Evolutionary conservation across 2,888 invertebrate species (phyloP).

Genomic region (Laspeyria flexula): DNA sequence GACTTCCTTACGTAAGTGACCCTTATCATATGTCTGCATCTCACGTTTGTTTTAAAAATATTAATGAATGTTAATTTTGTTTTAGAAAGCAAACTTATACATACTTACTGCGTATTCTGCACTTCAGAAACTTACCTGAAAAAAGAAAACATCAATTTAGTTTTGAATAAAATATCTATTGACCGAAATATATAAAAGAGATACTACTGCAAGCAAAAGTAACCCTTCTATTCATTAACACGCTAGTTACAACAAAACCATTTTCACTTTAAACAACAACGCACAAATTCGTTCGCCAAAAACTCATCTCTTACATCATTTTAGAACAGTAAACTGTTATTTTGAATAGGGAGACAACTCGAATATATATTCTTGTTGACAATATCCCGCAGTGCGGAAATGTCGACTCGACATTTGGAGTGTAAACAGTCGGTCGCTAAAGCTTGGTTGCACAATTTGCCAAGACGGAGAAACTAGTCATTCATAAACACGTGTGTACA

Average conservation of each 20-base stretch:
- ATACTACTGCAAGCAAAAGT: too few relatives aligned
- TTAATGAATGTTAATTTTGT: too few relatives aligned
- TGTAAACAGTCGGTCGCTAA: constrained; percentile 1
- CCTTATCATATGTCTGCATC: too few relatives aligned
- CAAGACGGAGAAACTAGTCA: constrained; percentile 1
- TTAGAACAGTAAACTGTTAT: background rate
- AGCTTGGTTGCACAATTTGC: background rate
- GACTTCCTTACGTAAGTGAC: too few relatives aligned
- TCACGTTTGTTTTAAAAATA: too few relatives aligned
- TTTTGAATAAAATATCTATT: too few relatives aligned
- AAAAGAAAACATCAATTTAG: background rate
- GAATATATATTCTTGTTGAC: background rate
- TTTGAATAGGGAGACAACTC: background rate
- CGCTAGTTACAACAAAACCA: too few relatives aligned
- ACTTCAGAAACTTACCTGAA: background rate
- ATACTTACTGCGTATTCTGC: background rate
- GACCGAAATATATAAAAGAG: too few relatives aligned
- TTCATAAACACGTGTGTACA: background rate
- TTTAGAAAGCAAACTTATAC: too few relatives aligned
- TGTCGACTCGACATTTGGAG: background rate
- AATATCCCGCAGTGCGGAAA: background rate
- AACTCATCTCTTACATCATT: background rate
- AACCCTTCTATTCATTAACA: too few relatives aligned
- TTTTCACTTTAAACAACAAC: too few relatives aligned
- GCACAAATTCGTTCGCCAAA: too few relatives aligned